Evolutionary conservation across 2,113 vertebrate species (phyloP).

Genomic region (Phrynocephalus versicolor): DNA sequence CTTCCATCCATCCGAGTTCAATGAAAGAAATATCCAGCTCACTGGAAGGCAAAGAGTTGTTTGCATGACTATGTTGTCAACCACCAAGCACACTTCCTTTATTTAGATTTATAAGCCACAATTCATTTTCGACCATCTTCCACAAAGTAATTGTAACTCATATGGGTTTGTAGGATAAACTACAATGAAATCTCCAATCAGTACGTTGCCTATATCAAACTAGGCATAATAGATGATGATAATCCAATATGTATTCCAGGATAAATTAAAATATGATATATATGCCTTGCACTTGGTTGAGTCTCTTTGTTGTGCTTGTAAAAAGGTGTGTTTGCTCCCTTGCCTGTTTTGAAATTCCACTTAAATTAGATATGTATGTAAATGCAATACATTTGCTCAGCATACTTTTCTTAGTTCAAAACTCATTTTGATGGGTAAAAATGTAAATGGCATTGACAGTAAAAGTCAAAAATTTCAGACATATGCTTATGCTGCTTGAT

Average conservation of each 20-base stretch:
- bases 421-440: neutral
- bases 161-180: neutral
- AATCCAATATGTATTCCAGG: neutral
- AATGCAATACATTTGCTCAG: neutral
- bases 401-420: neutral
- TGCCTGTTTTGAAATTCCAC: neutral
- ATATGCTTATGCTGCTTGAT: too few species aligned
- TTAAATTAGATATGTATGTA: neutral
- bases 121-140: neutral
- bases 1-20: too few species aligned
- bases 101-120: neutral
- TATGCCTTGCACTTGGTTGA: neutral
- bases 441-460: neutral
- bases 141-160: neutral
- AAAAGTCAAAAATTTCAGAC: neutral
- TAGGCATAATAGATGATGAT: neutral
- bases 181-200: neutral
- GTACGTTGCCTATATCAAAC: neutral
- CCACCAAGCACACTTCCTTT: neutral
- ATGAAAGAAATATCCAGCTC: too few species aligned
- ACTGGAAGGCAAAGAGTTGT: too few species aligned
- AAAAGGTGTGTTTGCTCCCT: neutral
- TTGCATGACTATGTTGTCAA: too few species aligned
- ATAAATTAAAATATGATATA: neutral
- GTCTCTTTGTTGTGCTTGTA: neutral